Base-by-base conservation (phyloP, 2,888 invertebrate species). In the Agonopterix arenella region DNA sequence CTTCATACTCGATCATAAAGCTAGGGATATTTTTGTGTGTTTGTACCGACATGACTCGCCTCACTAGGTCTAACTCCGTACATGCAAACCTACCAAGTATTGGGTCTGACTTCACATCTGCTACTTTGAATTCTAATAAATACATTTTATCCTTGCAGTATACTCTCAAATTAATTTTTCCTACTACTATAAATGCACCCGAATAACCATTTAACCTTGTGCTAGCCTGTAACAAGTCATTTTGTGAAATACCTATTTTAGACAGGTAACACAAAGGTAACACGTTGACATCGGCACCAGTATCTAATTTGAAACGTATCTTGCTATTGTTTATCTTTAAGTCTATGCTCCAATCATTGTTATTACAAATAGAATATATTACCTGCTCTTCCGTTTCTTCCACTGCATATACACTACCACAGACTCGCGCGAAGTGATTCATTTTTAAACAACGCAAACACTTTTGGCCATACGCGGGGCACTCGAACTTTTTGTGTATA, bases 221-320 rank as follows among this genome's bases (percentile, higher is more conserved):
- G n/a, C 5, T 40, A 1, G 51, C 49, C 7, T 9, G 1, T 13
- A 44, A 38, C 18, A 53, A 47, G 36, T 51, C 41, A 4, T 45
- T 11, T 11, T 44, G 36, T 2, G 1, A 4, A 28, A 50, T 13
- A 36, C 47, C 48, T 8, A 51, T 16, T 16, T 28, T 45, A 5
- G 11, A 13, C 28, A 54, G 41, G 10, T 11, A 53, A 4, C 42
- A n/a, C n/a, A 43, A 36, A 1, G 52, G 54, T 9, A 55, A 45
- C 36, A 52, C 47, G 43, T 52, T 54, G 4, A 48, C 48, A n/a
- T 54, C 54, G 1, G 54, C 54, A 10, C 54, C 54, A 8, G 52
- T 51, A 18, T 55, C 55, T 36, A 55, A 43, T 46, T 52, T 53
- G 47, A 55, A 55, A 11, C 11, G 37, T 2, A 55, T 11, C 0